Evolutionary conservation across 2,797 vertebrate species (phyloP).

Genomic region (Melanotaenia pygmaea): DNA sequence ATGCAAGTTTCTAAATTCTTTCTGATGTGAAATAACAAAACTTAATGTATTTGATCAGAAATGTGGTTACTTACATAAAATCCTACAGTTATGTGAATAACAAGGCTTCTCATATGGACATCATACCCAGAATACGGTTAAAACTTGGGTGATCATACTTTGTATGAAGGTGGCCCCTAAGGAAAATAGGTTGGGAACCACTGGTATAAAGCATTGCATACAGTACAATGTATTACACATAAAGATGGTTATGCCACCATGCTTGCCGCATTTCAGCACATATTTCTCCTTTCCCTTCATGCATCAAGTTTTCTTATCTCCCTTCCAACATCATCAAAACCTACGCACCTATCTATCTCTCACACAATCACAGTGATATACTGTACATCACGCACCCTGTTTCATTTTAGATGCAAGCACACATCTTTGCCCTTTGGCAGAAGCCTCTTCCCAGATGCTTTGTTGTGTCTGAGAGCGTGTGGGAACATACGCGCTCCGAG

Average conservation of each 20-base stretch:
- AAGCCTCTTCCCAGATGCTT: slow-evolving; percentile 71
- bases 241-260: slow-evolving; percentile 19
- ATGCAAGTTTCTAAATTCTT: not conserved
- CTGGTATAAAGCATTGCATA: not conserved
- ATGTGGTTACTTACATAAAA: not conserved
- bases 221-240: not conserved
- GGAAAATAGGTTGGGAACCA: no score
- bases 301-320: slow-evolving; percentile 8
- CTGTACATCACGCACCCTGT: slow-evolving; percentile 37
- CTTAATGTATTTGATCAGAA: not conserved
- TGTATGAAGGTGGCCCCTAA: no score
- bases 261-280: slow-evolving; percentile 50
- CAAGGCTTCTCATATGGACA: not conserved
- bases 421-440: slow-evolving; percentile 69
- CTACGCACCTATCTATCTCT: slow-evolving; percentile 32
- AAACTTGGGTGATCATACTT: not conserved
- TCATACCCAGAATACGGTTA: not conserved
- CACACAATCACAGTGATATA: slow-evolving; percentile 16
- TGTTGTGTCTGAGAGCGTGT: slow-evolving; percentile 79
- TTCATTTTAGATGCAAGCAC: slow-evolving; percentile 52
- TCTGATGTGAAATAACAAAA: not conserved
- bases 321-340: slow-evolving; percentile 17
- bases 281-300: slow-evolving; percentile 15
- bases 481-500: slow-evolving; percentile 72
- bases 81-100: not conserved